A percentile compares a stretch with the other conserved stretches of the same genome.
Conservation (phyloP, 2,888 invertebrate species). For the Resseliella maxima region DNA sequence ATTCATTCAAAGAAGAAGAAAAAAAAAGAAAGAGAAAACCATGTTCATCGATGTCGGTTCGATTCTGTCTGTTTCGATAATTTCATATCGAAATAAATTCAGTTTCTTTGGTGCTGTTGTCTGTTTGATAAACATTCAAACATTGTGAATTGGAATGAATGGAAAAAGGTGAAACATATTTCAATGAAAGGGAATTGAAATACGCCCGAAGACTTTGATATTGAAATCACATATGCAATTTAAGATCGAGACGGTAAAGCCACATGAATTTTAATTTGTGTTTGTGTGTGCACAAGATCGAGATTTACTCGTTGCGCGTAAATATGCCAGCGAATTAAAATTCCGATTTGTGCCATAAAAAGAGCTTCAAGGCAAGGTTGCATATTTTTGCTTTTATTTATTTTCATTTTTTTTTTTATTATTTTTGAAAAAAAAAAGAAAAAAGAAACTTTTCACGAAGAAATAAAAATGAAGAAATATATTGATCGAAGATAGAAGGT, state of each 20-base stretch:
- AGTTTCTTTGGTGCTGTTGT: too few species aligned
- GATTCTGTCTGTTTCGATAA: too few species aligned
- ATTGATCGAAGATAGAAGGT: too few species aligned
- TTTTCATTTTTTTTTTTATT: background rate
- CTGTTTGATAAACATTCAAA: background rate
- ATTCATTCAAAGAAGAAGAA: too few species aligned
- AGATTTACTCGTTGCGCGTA: background rate
- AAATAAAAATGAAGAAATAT: too few species aligned
- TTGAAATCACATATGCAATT: conserved; percentile 1
- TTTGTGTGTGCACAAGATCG: background rate
- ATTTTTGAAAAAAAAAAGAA: background rate
- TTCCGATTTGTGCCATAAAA: background rate
- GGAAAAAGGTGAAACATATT: background rate
- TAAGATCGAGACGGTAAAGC: background rate
- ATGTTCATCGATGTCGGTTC: too few species aligned
- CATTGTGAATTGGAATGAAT: background rate
- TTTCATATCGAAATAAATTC: too few species aligned
- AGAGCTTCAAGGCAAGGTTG: background rate
- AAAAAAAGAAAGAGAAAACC: too few species aligned
- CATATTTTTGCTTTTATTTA: too few species aligned
- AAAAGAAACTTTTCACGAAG: too few species aligned
- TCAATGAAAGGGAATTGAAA: background rate
- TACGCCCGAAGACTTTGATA: background rate
- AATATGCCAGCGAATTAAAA: conserved; percentile 3
- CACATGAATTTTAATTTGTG: conserved; percentile 6